Evolutionary conservation across 2,888 invertebrate genomes (phyloP), one percentile per base, ranked within the genome.

Genomic region (Drosophila siamana): DNA sequence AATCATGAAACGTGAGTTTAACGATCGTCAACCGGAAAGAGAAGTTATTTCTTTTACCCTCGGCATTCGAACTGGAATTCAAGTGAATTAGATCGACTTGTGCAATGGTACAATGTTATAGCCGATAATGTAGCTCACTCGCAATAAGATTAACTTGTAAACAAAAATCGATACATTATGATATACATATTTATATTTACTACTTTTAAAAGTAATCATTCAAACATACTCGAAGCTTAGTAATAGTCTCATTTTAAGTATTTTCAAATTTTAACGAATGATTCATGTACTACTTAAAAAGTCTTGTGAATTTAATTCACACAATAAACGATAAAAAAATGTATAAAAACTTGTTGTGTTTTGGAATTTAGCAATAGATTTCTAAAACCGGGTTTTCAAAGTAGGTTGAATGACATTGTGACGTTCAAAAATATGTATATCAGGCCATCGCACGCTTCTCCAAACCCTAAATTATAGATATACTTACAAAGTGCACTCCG

Each of bases 11-110:
- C 84, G 87, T n/a, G 86, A 89, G 63, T 69, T 61, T 43, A 72
- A 68, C 22, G 77, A 82, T 38, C 69, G 60, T 15, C 56, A 70
- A 48, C 74, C 69, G 33, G 72, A 78, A 51, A 78, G 69, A 54
- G 84, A 87, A 69, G 71, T 87, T 9, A 88, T 87, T 30, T 86
- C 86, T 15, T 74, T 87, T 44, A 87, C 88, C 15, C 74, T 87
- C 36, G 82, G 88, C 22, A 76, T 82, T 24, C 76, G 85, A 19
- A 89, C 69, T 33, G 88, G 74, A 26, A 74, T 86, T 62, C 74
- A 66, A 54, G 75, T 86, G 6, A 73, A 70, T 52, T 89, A 86
- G 63, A 63, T 66, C 52, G 28, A 66, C 48, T 47, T 46, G 46
- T 50, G n/a, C 22, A 43, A 41, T 62, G 41, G 43, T 59, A 2